Evolutionary conservation across 2,888 invertebrate species (phyloP).

Genomic region (Phyto melanocephala): DNA sequence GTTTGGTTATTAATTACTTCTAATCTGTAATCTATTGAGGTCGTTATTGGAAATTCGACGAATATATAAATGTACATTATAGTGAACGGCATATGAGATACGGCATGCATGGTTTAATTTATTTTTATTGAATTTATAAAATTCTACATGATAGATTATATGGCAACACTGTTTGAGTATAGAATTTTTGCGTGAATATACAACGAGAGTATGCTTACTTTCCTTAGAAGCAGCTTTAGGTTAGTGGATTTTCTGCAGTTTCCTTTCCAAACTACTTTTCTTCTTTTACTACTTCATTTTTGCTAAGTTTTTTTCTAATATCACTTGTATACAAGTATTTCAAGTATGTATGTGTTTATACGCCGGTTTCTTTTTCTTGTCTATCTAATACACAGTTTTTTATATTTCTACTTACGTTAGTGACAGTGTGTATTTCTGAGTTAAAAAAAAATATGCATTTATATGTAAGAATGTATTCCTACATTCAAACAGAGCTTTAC

Average conservation of each 20-base stretch:
- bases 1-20: no score
- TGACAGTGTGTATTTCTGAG: conserved; percentile 25
- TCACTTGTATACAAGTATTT: conserved; percentile 75
- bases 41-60: no score
- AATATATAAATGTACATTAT: no score
- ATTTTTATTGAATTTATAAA: no score
- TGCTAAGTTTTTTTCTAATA: conserved; percentile 74
- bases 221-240: not conserved
- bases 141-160: no score
- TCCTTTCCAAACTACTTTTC: conserved; percentile 68
- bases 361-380: conserved; percentile 27
- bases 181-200: no score
- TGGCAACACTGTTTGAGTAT: no score
- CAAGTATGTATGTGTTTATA: conserved; percentile 66
- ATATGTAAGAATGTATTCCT: conserved; percentile 40
- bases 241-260: conserved; percentile 12
- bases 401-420: not conserved
- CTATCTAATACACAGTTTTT: conserved; percentile 11
- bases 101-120: no score
- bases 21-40: no score
- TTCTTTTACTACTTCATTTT: conserved; percentile 14
- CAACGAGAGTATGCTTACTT: no score
- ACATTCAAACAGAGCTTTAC: conserved; percentile 50
- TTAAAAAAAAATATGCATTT: conserved; percentile 4
- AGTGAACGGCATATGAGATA: no score